A percentile compares a stretch with the other conserved stretches of the same genome.
Conservation (phyloP, 1,140 invertebrate species). For the Helicorthomorpha holstii region DNA sequence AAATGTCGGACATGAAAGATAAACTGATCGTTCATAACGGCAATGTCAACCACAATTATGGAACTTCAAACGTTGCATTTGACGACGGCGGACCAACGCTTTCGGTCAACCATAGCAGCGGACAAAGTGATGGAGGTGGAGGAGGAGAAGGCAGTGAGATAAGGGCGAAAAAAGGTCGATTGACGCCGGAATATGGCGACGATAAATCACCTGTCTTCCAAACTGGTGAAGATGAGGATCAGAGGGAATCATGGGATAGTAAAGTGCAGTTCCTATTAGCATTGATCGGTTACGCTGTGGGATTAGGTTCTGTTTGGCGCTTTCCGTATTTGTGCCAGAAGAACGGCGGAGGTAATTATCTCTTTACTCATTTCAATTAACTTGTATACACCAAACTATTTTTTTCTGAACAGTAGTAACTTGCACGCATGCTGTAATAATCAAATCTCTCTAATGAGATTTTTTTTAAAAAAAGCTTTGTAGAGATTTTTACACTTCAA, state of each 20-base stretch:
- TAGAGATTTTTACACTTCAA: too few species aligned
- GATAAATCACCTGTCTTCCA: neutral
- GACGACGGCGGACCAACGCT: slow-evolving; percentile 43
- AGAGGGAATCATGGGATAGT: slow-evolving; percentile 76
- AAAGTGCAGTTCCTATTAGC: slow-evolving; percentile 79
- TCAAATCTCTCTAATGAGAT: too few species aligned
- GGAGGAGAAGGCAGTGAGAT: slow-evolving; percentile 14
- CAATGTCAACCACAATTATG: slow-evolving; percentile 38
- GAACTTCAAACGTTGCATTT: slow-evolving; percentile 68
- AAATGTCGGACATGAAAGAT: slow-evolving; percentile 66
- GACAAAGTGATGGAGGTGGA: neutral
- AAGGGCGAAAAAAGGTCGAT: too few species aligned
- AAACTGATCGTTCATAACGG: slow-evolving; percentile 47
- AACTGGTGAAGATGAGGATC: slow-evolving; percentile 39
- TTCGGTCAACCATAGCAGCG: slow-evolving; percentile 28
- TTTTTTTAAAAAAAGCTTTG: too few species aligned
- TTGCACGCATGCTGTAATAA: too few species aligned
- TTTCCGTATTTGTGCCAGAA: slow-evolving; percentile 83
- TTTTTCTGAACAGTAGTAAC: too few species aligned
- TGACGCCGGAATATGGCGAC: slow-evolving; percentile 38
- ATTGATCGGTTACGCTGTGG: slow-evolving; percentile 82
- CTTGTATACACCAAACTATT: too few species aligned
- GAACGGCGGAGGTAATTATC: slow-evolving; percentile 55
- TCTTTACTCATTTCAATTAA: too few species aligned
- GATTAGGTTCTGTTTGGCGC: slow-evolving; percentile 85